Evolutionary conservation across 2,888 invertebrate species (phyloP), one percentile per base, ranked within the genome.

Genomic region (Acheta domesticus): DNA sequence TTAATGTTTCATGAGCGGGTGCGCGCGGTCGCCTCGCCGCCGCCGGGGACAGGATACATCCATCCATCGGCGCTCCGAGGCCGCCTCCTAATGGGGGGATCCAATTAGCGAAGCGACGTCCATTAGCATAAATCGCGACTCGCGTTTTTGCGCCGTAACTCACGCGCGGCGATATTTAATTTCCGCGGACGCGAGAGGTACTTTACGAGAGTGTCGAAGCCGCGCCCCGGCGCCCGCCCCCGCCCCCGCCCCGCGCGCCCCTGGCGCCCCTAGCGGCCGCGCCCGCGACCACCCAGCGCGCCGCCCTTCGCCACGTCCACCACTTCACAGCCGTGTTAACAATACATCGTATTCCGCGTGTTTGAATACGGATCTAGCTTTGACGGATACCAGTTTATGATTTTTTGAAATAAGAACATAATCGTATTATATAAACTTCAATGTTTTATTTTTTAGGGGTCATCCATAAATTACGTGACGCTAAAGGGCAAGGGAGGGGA

Each of bases 131-230:
- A 62, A 62, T 62, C 62, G 62, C 14, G 62, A 12, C 14, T 14
- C 12, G 14, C 3, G n/a, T 4, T 62, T 14, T 62, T 8, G 62
- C 14, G 62, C 62, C 62, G n/a, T 62, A 62, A 62, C 62, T 62
- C 62, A 62, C 62, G 14, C 62, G 62, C 62, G 62, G 14, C 62
- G 16, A 62, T 62, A 62, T 62, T 62, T 62, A 62, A 62, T 62
- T 62, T 62, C 62, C 62, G 62, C 62, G 62, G 62, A 62, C 62
- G 62, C n/a, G 62, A 62, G 62, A 62, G 62, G 62, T 62, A 62
- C 62, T 62, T 62, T 62, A 62, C 62, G 62, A 62, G 62, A 62
- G 62, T 62, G 62, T 62, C 62, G 62, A 62, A 62, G 62, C 62
- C 62, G n/a, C 62, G 62, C 62, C 14, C 62, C 62, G 62, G n/a